These are phyloP conservation scores for Cremastinae sp. DNA, from an alignment of 2,888 invertebrate species.

Conservation along the genomic window DNA sequence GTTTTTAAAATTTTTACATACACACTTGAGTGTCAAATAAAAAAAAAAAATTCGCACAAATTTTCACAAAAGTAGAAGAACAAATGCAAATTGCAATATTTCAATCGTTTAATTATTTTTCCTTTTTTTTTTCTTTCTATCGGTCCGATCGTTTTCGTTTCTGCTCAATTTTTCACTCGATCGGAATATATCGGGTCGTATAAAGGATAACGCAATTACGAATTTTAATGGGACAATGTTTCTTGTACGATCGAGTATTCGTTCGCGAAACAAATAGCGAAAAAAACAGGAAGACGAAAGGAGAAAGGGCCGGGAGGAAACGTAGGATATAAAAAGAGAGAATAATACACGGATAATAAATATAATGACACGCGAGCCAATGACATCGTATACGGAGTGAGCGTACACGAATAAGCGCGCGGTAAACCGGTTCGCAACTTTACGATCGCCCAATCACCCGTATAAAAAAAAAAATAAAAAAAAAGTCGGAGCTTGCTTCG, in stretches of 20 bases:
- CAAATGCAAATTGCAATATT: no score
- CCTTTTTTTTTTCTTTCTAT: neutral
- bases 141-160: neutral
- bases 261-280: constrained; percentile 5
- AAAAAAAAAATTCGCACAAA: no score
- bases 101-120: no score
- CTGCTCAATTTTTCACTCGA: constrained; percentile 3
- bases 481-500: constrained; percentile 7
- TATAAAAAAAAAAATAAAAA: no score
- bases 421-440: constrained; percentile 58
- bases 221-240: constrained; percentile 24
- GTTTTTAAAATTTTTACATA: no score
- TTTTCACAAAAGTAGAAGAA: no score
- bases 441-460: constrained; percentile 55
- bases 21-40: no score
- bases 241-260: constrained; percentile 24
- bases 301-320: constrained; percentile 5
- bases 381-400: constrained; percentile 43
- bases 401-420: constrained; percentile 24
- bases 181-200: neutral
- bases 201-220: constrained; percentile 16
- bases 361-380: constrained; percentile 37
- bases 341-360: neutral
- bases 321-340: constrained; percentile 11
- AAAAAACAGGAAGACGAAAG: neutral